Evolutionary conservation across 2,888 invertebrate genomes (phyloP).

Genomic region (Teleogryllus oceanicus): DNA sequence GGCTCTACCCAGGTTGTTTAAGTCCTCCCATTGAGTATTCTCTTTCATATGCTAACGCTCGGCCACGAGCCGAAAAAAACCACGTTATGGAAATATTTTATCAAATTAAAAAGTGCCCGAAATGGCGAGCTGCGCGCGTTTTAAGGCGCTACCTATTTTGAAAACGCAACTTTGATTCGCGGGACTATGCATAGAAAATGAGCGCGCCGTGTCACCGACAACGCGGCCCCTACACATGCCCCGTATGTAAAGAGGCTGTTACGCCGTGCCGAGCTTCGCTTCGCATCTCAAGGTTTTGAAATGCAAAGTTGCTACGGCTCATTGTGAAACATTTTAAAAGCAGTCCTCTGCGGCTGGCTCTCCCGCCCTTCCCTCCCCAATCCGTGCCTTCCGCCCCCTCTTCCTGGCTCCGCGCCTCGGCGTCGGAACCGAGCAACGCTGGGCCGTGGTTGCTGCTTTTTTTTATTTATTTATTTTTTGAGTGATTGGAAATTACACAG

Average conservation of each 20-base stretch:
- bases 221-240: neutral
- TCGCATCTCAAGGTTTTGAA: constrained; percentile 18
- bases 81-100: constrained; percentile 18
- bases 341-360: neutral
- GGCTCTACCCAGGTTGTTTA: neutral
- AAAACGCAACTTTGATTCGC: constrained; percentile 1
- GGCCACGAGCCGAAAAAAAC: neutral
- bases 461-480: no score
- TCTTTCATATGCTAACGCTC: neutral
- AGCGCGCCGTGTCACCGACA: neutral
- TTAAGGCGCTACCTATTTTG: neutral
- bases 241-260: constrained; percentile 18
- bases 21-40: neutral
- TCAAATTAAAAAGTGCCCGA: constrained; percentile 9
- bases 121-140: neutral
- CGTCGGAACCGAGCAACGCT: no score
- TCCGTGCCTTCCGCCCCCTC: no score
- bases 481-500: no score
- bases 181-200: constrained; percentile 18
- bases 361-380: no score
- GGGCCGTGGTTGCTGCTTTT: no score
- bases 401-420: no score
- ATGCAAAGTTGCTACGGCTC: constrained; percentile 8
- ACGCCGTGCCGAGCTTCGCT: neutral
- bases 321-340: constrained; percentile 18